A percentile compares a stretch with the other conserved stretches of the same genome.
These are phyloP conservation scores for Cecidostiba fungosa DNA, from an alignment of 2,888 invertebrate species.

Conservation along the genomic window DNA sequence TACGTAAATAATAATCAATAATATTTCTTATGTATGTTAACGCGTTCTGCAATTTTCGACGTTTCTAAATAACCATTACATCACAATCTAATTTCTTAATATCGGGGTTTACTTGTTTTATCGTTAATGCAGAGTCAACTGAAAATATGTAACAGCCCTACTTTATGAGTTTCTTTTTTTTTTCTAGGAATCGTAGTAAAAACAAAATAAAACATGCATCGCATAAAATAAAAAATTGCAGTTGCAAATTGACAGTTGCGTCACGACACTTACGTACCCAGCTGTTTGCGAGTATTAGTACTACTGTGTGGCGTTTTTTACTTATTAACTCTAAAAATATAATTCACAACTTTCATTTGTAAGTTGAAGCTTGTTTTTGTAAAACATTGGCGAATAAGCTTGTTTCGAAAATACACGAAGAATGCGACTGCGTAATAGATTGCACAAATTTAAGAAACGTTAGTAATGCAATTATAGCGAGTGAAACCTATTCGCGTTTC, in stretches of 20 bases:
- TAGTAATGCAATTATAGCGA: slow-evolving; percentile 23
- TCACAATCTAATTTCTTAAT: slow-evolving; percentile 11
- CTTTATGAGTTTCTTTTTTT: slow-evolving; percentile 47
- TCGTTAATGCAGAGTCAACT: background rate
- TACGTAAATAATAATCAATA: background rate
- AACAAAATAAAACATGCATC: slow-evolving; percentile 40
- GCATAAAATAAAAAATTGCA: slow-evolving; percentile 60
- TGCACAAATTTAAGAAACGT: background rate
- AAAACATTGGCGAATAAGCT: background rate
- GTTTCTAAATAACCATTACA: no score
- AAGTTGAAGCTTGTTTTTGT: slow-evolving; percentile 16
- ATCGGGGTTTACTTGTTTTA: slow-evolving; percentile 23
- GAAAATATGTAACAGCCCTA: slow-evolving; percentile 34
- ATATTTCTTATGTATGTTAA: background rate
- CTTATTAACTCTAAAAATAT: slow-evolving; percentile 28
- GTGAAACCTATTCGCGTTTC: slow-evolving; percentile 12
- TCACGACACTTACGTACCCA: slow-evolving; percentile 41
- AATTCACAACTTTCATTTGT: slow-evolving; percentile 46
- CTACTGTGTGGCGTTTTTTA: slow-evolving; percentile 28
- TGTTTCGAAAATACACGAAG: slow-evolving; percentile 9
- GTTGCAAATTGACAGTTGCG: slow-evolving; percentile 56
- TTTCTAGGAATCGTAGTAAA: slow-evolving; percentile 49
- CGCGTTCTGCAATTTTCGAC: background rate
- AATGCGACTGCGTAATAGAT: slow-evolving; percentile 12
- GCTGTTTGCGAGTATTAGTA: background rate